Conservation (phyloP, 2,888 invertebrate species). For the Neoscelio sp. region DNA sequence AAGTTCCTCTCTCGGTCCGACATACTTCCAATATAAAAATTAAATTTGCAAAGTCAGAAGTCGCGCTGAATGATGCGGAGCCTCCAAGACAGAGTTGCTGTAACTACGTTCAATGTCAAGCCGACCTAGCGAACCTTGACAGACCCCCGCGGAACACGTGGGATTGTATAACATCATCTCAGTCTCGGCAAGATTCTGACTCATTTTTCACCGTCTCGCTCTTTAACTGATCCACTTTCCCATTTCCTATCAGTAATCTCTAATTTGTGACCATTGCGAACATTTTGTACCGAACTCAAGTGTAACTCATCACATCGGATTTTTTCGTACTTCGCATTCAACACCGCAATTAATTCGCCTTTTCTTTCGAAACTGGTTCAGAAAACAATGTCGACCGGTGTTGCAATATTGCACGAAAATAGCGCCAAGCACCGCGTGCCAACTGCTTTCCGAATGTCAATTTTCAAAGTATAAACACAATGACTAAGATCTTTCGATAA, state of each 20-base stretch:
- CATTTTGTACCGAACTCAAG: too few species aligned
- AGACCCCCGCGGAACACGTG: slow-evolving; percentile 70
- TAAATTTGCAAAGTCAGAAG: too few species aligned
- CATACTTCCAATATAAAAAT: too few species aligned
- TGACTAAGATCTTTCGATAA: neutral
- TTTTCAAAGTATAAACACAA: slow-evolving; percentile 32
- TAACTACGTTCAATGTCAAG: slow-evolving; percentile 6
- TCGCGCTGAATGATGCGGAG: too few species aligned
- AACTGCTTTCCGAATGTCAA: slow-evolving; percentile 70
- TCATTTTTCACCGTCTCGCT: slow-evolving; percentile 5
- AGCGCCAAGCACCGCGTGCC: slow-evolving; percentile 74
- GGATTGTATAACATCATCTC: slow-evolving; percentile 70
- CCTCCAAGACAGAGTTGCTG: too few species aligned
- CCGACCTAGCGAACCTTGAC: slow-evolving; percentile 59
- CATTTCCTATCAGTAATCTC: too few species aligned
- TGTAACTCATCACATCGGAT: too few species aligned
- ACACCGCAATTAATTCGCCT: slow-evolving; percentile 20
- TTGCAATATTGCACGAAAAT: slow-evolving; percentile 75
- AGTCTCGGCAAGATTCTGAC: neutral
- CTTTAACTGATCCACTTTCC: too few species aligned
- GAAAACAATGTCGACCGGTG: slow-evolving; percentile 62
- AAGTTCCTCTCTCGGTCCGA: too few species aligned
- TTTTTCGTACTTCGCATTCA: neutral
- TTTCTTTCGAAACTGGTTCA: slow-evolving; percentile 31
- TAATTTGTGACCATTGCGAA: too few species aligned